These are phyloP conservation scores for Falco cherrug DNA, from an alignment of 2,797 vertebrate species.

Conservation along the genomic window DNA sequence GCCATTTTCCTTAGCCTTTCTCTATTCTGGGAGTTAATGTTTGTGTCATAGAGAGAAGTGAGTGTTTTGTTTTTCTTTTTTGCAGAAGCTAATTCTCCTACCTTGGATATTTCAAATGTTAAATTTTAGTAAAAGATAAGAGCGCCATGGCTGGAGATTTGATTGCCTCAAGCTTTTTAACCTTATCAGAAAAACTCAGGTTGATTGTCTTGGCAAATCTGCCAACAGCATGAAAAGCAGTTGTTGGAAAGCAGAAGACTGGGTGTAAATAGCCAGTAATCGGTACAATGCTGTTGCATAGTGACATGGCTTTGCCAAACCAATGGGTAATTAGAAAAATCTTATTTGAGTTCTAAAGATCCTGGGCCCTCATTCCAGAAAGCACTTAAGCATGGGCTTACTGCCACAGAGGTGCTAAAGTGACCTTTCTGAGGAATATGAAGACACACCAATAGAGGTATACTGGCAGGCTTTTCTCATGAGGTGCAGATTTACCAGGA, in stretches of 20 bases:
- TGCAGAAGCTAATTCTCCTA: neutral
- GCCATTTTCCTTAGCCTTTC: neutral
- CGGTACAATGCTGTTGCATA: conserved; percentile 15
- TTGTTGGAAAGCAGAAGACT: conserved; percentile 44
- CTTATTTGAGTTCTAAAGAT: neutral
- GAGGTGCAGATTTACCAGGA: neutral
- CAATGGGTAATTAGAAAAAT: neutral
- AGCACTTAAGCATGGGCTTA: conserved; percentile 16
- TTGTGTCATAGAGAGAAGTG: neutral
- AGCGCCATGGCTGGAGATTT: conserved; percentile 32
- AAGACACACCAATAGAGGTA: neutral
- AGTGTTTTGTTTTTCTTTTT: neutral
- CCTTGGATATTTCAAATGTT: conserved; percentile 45
- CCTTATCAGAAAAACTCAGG: conserved; percentile 64
- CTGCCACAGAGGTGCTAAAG: conserved; percentile 24
- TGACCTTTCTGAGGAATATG: neutral
- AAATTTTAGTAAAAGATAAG: conserved; percentile 30
- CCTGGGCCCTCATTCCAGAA: conserved; percentile 9
- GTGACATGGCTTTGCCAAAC: neutral
- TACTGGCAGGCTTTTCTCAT: neutral
- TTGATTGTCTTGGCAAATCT: conserved; percentile 61
- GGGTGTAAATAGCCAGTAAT: conserved; percentile 41
- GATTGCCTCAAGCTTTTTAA: conserved; percentile 68
- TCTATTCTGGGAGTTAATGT: neutral
- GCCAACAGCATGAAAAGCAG: conserved; percentile 28